These are phyloP conservation scores for Chrysomela aeneicollis DNA, from an alignment of 2,888 invertebrate genomes.

Conservation along the genomic window DNA sequence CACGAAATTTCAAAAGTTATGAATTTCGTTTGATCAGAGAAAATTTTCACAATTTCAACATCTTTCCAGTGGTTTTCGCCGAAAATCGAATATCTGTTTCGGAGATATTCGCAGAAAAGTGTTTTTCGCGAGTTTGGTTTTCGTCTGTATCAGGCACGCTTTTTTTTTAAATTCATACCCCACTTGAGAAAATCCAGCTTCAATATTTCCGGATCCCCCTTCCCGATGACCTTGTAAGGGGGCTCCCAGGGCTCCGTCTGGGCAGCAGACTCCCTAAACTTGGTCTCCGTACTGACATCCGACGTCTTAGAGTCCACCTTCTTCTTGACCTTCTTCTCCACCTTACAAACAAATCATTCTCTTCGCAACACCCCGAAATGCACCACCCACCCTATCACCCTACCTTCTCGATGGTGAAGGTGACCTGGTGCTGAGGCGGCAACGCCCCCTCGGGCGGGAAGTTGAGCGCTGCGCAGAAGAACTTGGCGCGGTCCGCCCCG, in stretches of 20 bases:
- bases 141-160: too few species aligned
- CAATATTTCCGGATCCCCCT: slow-evolving; percentile 71
- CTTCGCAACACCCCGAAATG: too few species aligned
- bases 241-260: slow-evolving; percentile 84
- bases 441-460: slow-evolving; percentile 44
- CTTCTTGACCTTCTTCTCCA: slow-evolving; percentile 24
- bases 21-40: too few species aligned
- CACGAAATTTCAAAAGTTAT: too few species aligned
- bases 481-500: slow-evolving; percentile 47
- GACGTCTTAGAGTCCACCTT: slow-evolving; percentile 36
- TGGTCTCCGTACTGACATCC: slow-evolving; percentile 67
- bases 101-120: too few species aligned
- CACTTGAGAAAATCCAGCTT: slow-evolving; percentile 65
- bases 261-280: slow-evolving; percentile 77
- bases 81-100: too few species aligned
- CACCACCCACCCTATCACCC: too few species aligned
- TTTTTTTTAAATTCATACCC: slow-evolving; percentile 51
- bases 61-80: too few species aligned
- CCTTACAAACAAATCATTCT: neutral
- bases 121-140: too few species aligned
- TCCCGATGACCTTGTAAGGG: slow-evolving; percentile 62
- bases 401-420: slow-evolving; percentile 44
- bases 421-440: slow-evolving; percentile 42
- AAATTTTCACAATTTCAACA: too few species aligned
- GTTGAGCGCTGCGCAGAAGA: slow-evolving; percentile 45